Evolutionary conservation across 2,797 vertebrate species (phyloP).

Genomic region (Acanthiza pusilla): DNA sequence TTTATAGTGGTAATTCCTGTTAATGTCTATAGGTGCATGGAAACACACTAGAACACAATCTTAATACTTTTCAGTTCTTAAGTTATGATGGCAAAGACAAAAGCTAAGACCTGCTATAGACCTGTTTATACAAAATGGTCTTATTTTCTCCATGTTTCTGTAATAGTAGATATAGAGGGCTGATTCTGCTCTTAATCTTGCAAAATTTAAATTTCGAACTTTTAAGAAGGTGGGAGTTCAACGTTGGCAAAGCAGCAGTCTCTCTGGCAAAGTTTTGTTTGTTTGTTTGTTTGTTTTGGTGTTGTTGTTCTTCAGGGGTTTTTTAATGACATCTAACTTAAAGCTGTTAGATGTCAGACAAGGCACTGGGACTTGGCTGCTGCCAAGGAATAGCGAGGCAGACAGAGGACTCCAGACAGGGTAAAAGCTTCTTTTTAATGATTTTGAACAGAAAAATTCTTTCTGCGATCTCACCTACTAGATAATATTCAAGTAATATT

Average conservation of each 20-base stretch:
- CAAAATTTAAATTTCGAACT: neutral
- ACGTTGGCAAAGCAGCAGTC: neutral
- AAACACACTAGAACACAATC: neutral
- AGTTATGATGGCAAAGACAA: neutral
- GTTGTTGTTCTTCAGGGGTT: no score
- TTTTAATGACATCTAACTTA: neutral
- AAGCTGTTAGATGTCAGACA: neutral
- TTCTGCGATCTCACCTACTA: neutral
- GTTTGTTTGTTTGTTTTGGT: no score
- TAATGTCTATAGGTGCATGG: neutral
- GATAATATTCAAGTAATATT: neutral
- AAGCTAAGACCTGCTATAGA: neutral
- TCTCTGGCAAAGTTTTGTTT: neutral
- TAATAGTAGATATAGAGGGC: neutral
- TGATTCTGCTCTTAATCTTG: neutral
- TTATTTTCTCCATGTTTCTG: neutral
- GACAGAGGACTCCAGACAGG: fast-evolving
- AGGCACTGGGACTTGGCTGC: neutral
- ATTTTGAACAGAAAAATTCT: neutral
- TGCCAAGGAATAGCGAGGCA: neutral
- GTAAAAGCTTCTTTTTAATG: neutral
- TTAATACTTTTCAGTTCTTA: neutral
- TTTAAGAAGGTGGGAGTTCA: neutral
- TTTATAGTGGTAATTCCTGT: neutral
- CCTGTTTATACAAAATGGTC: neutral